Evolutionary conservation across 2,113 vertebrate genomes (phyloP).

Genomic region (Paradisaea rubra): DNA sequence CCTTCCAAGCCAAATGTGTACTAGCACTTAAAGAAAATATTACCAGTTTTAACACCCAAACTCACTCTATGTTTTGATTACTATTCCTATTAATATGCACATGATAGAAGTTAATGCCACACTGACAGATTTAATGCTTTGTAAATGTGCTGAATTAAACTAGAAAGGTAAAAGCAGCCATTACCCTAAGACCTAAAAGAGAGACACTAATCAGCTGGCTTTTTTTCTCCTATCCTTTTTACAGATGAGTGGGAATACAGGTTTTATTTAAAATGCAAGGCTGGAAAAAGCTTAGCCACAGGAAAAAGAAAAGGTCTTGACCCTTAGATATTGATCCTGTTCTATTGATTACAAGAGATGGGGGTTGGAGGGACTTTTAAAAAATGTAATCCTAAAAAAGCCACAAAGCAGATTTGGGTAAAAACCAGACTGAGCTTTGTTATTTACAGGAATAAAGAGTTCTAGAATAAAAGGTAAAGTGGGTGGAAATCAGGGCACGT

Average conservation of each 20-base stretch:
- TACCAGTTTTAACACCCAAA: conserved; percentile 55
- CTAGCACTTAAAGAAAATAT: conserved; percentile 63
- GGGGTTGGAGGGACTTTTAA: not conserved
- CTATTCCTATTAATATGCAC: conserved; percentile 64
- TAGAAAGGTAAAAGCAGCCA: conserved; percentile 63
- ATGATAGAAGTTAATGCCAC: conserved; percentile 59
- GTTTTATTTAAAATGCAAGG: conserved; percentile 19
- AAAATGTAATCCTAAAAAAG: not conserved
- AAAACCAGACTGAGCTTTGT: not conserved
- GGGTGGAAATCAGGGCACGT: not conserved
- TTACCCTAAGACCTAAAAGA: conserved; percentile 53
- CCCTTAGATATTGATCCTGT: conserved; percentile 28
- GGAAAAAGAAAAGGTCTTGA: conserved; percentile 51
- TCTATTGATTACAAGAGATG: conserved; percentile 40
- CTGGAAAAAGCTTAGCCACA: conserved; percentile 28
- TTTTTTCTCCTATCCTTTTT: conserved; percentile 3
- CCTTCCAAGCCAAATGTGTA: conserved; percentile 38
- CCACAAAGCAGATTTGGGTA: not conserved
- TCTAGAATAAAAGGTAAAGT: not conserved
- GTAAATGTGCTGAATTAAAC: conserved; percentile 66
- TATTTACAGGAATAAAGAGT: not conserved
- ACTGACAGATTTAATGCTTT: conserved; percentile 65
- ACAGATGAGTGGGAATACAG: not conserved
- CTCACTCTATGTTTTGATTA: conserved; percentile 51
- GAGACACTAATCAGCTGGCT: conserved; percentile 35